phyloP scores from a whole-genome alignment of 2,113 vertebrate species.

The Syrmaticus mikado region DNA sequence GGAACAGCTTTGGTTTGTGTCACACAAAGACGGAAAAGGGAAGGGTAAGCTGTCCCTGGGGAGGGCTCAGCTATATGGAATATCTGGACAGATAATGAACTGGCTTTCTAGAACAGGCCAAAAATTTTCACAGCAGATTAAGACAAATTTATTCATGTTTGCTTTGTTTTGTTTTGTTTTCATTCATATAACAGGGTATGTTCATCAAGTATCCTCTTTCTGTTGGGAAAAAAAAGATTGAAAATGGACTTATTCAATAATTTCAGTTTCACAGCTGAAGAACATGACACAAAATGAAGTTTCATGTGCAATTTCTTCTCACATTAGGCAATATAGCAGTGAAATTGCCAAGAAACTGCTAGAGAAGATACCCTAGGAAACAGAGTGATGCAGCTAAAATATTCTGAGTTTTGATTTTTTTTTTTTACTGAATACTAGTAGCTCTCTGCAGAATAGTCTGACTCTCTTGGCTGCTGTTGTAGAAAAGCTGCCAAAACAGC shows the following conservation, averaged over 20 bases:
- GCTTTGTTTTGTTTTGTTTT: accelerated
- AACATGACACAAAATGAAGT: not conserved
- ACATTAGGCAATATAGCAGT: not conserved
- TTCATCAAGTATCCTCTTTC: not conserved
- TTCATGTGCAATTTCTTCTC: not conserved
- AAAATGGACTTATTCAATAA: not conserved
- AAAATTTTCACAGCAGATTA: not conserved
- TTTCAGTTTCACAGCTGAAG: not conserved
- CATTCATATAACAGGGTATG: not conserved
- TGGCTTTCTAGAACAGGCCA: not conserved
- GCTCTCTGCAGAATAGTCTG: not conserved
- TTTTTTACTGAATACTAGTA: not conserved
- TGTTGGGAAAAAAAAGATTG: not conserved
- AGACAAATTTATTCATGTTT: not conserved
- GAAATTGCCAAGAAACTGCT: not conserved
- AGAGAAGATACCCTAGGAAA: not conserved
- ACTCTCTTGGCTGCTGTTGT: not conserved
- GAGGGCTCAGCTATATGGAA: not conserved
- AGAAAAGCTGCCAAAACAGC: conserved; percentile 3
- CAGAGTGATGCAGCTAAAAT: not conserved
- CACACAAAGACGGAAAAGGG: not conserved
- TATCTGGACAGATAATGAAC: not conserved
- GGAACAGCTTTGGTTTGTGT: not conserved
- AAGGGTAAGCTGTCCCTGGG: not conserved
- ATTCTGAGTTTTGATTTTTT: not conserved